phyloP scores from a whole-genome alignment of 2,797 vertebrate genomes.

The Clamator glandarius region DNA sequence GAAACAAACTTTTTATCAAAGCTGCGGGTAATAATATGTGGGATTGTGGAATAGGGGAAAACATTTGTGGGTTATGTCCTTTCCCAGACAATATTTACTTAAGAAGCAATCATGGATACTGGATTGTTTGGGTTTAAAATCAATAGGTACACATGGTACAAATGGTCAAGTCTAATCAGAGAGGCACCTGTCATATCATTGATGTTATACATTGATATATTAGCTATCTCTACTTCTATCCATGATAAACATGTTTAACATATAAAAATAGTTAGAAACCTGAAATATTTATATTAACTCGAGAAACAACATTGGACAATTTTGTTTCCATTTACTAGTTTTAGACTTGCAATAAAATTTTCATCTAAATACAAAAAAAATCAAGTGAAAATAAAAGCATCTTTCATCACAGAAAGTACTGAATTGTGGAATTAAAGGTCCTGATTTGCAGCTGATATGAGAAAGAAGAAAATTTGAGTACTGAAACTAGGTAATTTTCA shows the following conservation, averaged over 20 bases:
- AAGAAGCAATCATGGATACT: background rate
- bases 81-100: background rate
- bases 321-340: background rate
- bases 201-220: background rate
- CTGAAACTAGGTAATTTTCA: background rate
- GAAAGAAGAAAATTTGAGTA: background rate
- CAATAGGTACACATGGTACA: background rate
- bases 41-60: background rate
- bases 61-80: background rate
- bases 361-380: background rate
- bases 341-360: background rate
- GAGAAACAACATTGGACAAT: background rate
- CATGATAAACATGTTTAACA: background rate
- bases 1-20: constrained; percentile 1
- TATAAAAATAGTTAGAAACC: background rate
- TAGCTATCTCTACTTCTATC: background rate
- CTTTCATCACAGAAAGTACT: background rate
- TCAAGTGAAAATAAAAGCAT: background rate
- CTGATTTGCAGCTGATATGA: background rate
- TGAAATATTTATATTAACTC: background rate
- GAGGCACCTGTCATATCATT: background rate
- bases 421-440: background rate
- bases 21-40: background rate
- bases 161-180: background rate
- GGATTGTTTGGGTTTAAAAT: background rate